These are phyloP conservation scores for Hirtodrosophila trivittata DNA, from an alignment of 2,888 invertebrate genomes.

Conservation along the genomic window DNA sequence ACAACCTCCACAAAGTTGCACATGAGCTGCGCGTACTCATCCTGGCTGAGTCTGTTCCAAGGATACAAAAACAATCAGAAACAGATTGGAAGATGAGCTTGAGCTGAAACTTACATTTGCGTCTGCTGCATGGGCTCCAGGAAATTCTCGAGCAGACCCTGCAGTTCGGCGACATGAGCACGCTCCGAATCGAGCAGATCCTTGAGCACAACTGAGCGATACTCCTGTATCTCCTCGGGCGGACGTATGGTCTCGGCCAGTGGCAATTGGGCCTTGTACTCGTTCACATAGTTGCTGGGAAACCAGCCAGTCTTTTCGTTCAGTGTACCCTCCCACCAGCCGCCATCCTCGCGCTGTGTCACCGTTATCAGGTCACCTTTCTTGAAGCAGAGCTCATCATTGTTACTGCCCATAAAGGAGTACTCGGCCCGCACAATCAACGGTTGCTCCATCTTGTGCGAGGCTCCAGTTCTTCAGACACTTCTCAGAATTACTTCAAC, in stretches of 20 bases:
- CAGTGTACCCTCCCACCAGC: constrained; percentile 99
- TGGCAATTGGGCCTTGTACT: constrained; percentile 87
- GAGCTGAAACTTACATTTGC: constrained; percentile 89
- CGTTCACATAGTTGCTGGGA: constrained; percentile 98
- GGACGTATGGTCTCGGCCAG: constrained; percentile 87
- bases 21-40: constrained; percentile 93
- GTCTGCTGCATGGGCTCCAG: constrained; percentile 93
- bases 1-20: constrained; percentile 95
- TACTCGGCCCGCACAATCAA: constrained; percentile 94
- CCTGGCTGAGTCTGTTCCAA: constrained; percentile 88
- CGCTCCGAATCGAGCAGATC: constrained; percentile 96
- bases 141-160: constrained; percentile 92
- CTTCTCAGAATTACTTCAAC: constrained; percentile 61
- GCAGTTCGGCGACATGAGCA: constrained; percentile 94
- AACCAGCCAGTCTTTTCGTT: constrained; percentile 99
- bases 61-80: rapidly evolving
- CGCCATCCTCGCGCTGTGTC: constrained; percentile 97
- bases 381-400: constrained; percentile 98
- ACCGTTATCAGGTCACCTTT: constrained; percentile 98
- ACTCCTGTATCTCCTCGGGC: constrained; percentile 90
- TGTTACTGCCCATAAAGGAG: constrained; percentile 97
- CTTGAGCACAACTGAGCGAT: constrained; percentile 92
- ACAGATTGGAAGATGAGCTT: neutral
- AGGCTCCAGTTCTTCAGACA: constrained; percentile 31
- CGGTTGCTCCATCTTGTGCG: constrained; percentile 81